Evolutionary conservation across 2,113 vertebrate species (phyloP), one percentile per base, ranked within the genome.

Genomic region (Steatornis caripensis): DNA sequence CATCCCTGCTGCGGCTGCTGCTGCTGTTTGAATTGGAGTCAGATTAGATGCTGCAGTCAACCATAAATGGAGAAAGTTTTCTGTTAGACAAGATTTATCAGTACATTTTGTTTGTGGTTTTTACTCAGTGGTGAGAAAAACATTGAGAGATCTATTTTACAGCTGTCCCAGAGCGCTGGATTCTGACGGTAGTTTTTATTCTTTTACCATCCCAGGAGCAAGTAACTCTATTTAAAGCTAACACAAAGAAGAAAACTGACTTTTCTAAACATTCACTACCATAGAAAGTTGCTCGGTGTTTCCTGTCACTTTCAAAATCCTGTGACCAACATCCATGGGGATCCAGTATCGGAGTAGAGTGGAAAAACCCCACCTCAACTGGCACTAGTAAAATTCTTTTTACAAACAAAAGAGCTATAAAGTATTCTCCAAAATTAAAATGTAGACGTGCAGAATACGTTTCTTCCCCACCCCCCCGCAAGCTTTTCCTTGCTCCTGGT

Each of bases 41-140:
- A 97, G 91, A 75, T 94, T 97, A 53, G 98, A 95, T 57, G 99
- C 98, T 98, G 98, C 94, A 89, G 96, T 43, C 92, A 98, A 95
- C 74, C 96, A 96, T 71, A 97, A 96, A 97, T 41, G 92, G 95
- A 95, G 92, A 94, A 90, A 94, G 26, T 34, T 48, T 55, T 74
- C 60, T 48, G 30, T 83, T 81, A 86, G 29, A 72, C 10, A 72
- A 95, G 64, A 84, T 74, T 88, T 70, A 72, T 24, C 29, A 66
- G 30, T n/a, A 13, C 8, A 6, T 53, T 65, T 74, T 71, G 65
- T 39, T 37, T 64, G 51, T 11, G 77, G 61, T 62, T 74, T 93
- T 89, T 58, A 65, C 39, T 13, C 81, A 93, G 68, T 14, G 84
- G 55, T 19, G 48, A 77, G 32, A 71, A 72, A 64, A 95, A 70